Base-by-base conservation (phyloP, 35 echinoderm and acorn worm genomes). In the Anneissia japonica region DNA sequence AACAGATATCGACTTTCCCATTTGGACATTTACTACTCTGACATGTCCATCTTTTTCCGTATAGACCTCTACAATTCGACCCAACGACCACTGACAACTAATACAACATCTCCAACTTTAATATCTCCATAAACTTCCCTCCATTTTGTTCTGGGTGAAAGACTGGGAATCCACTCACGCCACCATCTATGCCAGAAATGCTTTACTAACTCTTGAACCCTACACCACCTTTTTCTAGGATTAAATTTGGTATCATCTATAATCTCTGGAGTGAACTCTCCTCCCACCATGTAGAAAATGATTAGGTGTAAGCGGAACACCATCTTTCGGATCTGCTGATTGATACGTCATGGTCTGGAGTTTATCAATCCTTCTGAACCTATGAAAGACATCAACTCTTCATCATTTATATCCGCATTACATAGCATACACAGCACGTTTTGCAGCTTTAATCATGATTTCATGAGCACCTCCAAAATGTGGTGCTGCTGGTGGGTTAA, bases 381-480 rank as follows among this genome's bases (percentile, higher is more conserved):
- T 74, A 79, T 73, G 39, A 87, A 87, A 0, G 75, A 46, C 10
- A 46, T 35, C 12, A 79, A 12, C 28, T 79, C 85, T 87, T 87
- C 37, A 35, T 79, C 85, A 32, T 76, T 81, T 2, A 86, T 40
- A 29, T 86, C 84, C 30, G 84, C 84, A 4, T 36, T 73, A 80
- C 0, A 88, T 81, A 2, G 77, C 86, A 88, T 80, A 88, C 0
- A 88, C 72, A 9, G 86, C 32, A 0, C 45, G 19, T 45, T 81
- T 88, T 80, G 77, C 41, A 9, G 36, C 13, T 36, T 88, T 88
- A 9, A 88, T 81, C 32, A 80, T 33, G 19, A 26, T 88, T 34
- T 88, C 39, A 29, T 88, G 86, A 56, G 76, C 77, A 37, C 86
- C 86, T 7, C 77, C 86, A 34, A 88, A 88, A 35, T 88, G 86